These are phyloP conservation scores for Arctopsyche grandis DNA, from an alignment of 1,140 invertebrate genomes.

Conservation along the genomic window DNA sequence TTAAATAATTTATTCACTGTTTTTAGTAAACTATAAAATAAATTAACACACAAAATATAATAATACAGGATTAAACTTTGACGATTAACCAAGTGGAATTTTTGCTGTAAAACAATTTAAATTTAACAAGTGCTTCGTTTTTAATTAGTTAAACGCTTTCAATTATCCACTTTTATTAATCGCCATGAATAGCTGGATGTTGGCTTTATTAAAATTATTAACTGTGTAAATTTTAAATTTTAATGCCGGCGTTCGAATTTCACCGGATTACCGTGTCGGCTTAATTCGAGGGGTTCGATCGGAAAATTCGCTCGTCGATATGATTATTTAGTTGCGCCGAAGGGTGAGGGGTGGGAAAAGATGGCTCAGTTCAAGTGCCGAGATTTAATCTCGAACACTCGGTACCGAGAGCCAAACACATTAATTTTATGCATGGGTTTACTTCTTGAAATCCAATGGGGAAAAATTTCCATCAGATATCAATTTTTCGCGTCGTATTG, in stretches of 20 bases:
- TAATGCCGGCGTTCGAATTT: not conserved
- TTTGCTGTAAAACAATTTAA: too few relatives aligned
- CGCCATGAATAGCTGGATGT: too few relatives aligned
- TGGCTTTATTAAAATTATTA: too few relatives aligned
- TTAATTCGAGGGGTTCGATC: not conserved
- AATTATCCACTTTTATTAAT: too few relatives aligned
- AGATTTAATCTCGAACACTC: conserved; percentile 22
- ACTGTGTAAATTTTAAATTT: too few relatives aligned
- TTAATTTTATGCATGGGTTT: conserved; percentile 31
- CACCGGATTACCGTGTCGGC: not conserved
- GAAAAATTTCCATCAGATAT: conserved; percentile 26
- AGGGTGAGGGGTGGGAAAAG: not conserved
- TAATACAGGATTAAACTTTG: too few relatives aligned
- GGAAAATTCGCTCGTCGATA: conserved; percentile 13
- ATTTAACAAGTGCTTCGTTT: too few relatives aligned
- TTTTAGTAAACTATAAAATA: too few relatives aligned
- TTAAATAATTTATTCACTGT: too few relatives aligned
- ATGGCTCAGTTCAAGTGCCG: not conserved
- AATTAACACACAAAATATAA: too few relatives aligned
- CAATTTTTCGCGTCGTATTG: conserved; percentile 21
- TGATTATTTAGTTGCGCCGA: not conserved
- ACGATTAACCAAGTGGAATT: too few relatives aligned
- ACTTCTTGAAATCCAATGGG: conserved; percentile 6
- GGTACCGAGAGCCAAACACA: conserved; percentile 15
- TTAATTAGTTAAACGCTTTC: too few relatives aligned